Base-by-base conservation (phyloP, 1,140 invertebrate genomes). In the Oryctes rhinoceros region DNA sequence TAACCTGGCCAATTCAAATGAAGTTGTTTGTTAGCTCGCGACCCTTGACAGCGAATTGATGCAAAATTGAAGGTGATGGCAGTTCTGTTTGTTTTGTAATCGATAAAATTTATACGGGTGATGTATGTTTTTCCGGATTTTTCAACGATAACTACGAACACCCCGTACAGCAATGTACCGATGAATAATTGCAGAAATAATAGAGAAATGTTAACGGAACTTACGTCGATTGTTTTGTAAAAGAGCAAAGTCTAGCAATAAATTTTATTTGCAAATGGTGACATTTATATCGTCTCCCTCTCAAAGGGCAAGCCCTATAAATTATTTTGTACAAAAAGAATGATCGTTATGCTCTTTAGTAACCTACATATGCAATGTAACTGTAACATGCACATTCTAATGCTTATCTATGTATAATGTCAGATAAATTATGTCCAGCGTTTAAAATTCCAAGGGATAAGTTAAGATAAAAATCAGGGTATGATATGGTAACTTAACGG, bases 401-500 rank as follows among this genome's bases (percentile, higher is more conserved):
- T 62, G 9, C 39, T 44, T 44, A 44, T 44, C 39, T 44, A 44
- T 44, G 39, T 62, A 62, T 62, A 62, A 62, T 62, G 20, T 67
- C 24, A 67, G 35, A 37, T 79, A 47, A 65, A 65, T 67, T 67
- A 67, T 67, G 65, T 67, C 65, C 65, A 11, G 65, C 65, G 24
- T 24, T 67, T 67, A 67, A 67, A 67, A 67, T 67, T 67, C 65
- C 65, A 30, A 13, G 65, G 49, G 65, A 67, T 67, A 67, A 67
- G 65, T 67, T 67, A 67, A 67, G 65, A 67, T 44, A 65, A 49
- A 79, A 24, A 59, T 65, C 49, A 65, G 59, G 44, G 79, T 35
- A n/a, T 44, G 74, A 80, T 76, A 80, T 80, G 67, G 24, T 80
- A 53, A 80, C 74, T 80, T 48, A 62, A 71, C 79, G 49, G 74